Percentiles rank a stretch among this genome's conserved stretches.
Conservation (phyloP, 2,888 invertebrate species). For the Cephus pulcher region DNA sequence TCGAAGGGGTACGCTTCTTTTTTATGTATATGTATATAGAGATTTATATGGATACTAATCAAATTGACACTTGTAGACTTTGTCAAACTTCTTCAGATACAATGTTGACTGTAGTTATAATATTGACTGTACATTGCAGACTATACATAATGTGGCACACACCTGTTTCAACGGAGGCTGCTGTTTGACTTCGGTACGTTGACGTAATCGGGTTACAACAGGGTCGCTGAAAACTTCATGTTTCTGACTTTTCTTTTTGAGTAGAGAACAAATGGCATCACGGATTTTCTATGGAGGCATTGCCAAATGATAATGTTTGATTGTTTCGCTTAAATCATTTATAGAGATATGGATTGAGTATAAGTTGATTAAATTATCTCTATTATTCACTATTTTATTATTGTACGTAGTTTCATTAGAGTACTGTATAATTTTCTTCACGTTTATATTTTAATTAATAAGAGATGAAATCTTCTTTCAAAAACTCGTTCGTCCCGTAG, state of each 20-base stretch:
- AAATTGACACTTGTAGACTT: not conserved
- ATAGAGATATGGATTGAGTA: not conserved
- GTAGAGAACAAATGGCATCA: not conserved
- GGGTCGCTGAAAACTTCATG: not conserved
- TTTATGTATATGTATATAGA: not conserved
- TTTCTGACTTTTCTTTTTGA: not conserved
- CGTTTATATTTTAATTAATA: too few species aligned
- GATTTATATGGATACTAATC: not conserved
- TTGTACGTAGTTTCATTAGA: not conserved
- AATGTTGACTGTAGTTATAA: not conserved
- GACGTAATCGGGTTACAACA: not conserved
- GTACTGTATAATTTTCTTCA: not conserved
- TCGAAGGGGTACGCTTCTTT: not conserved
- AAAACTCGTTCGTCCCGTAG: not conserved
- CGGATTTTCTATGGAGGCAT: not conserved
- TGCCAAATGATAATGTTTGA: not conserved
- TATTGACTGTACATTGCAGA: not conserved
- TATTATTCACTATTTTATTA: not conserved
- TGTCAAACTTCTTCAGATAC: not conserved
- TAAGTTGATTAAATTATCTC: not conserved
- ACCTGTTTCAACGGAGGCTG: constrained; percentile 2
- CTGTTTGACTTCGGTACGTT: not conserved
- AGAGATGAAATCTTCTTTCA: too few species aligned
- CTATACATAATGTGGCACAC: not conserved
- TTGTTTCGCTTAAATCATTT: not conserved